Conservation (phyloP, 2,888 invertebrate genomes). For the Drosophila recens region DNA sequence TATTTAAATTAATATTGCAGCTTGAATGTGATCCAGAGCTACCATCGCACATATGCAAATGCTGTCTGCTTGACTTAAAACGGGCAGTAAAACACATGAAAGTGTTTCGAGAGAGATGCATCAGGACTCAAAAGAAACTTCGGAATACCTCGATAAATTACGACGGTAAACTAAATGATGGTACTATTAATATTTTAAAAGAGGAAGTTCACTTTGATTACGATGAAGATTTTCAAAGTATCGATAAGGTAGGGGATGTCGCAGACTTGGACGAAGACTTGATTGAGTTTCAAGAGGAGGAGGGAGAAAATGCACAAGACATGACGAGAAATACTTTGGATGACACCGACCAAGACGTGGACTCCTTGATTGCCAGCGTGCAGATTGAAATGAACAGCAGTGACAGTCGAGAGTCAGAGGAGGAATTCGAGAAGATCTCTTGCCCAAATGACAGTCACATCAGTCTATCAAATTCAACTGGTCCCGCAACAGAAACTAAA, state of each 20-base stretch:
- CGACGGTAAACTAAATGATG: background rate
- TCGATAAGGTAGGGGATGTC: slow-evolving; percentile 2
- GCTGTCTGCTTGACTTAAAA: slow-evolving; percentile 59
- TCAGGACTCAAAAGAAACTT: slow-evolving; percentile 47
- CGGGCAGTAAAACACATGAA: slow-evolving; percentile 37
- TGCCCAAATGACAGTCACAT: background rate
- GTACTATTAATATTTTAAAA: background rate
- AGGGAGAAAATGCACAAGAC: background rate
- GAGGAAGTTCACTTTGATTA: background rate
- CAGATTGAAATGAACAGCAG: slow-evolving; percentile 36
- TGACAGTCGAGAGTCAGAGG: slow-evolving; percentile 17
- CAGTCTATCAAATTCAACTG: background rate
- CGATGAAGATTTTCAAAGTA: background rate
- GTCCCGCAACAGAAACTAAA: background rate
- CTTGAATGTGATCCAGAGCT: slow-evolving; percentile 31
- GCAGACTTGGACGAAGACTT: slow-evolving; percentile 18
- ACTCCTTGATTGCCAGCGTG: slow-evolving; percentile 19
- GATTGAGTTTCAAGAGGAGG: slow-evolving; percentile 9
- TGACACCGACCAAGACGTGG: slow-evolving; percentile 21
- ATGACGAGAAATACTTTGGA: background rate
- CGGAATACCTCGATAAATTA: background rate
- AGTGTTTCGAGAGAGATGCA: slow-evolving; percentile 57
- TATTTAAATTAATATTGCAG: slow-evolving; percentile 24
- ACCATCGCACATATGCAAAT: slow-evolving; percentile 59
- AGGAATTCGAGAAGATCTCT: slow-evolving; percentile 7